Conservation (phyloP, 2,797 vertebrate species). For the Miopithecus talapoin region DNA sequence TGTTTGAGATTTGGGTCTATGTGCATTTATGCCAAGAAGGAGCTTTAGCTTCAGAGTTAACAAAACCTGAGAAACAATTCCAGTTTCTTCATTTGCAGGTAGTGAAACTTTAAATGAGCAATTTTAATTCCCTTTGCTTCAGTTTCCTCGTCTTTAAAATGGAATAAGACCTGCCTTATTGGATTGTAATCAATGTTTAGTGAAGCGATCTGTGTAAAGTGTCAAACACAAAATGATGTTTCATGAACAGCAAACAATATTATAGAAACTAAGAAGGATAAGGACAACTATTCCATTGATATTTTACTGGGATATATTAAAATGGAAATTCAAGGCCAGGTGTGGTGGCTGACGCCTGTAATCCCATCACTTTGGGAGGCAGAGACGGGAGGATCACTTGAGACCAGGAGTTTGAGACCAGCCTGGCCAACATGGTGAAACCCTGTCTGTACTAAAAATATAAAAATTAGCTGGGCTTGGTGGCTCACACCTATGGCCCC, state of each 20-base stretch:
- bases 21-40: background rate
- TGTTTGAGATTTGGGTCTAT: background rate
- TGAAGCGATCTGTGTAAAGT: slow-evolving; percentile 30
- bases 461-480: too few relatives aligned
- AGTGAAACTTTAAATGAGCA: background rate
- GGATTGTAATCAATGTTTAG: background rate
- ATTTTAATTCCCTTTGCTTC: background rate
- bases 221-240: slow-evolving; percentile 15
- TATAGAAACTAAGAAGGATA: slow-evolving; percentile 19
- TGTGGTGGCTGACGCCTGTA: too few relatives aligned
- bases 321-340: background rate
- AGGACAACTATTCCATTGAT: background rate
- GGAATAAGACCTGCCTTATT: background rate
- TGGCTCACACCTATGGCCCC: too few relatives aligned
- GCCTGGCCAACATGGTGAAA: too few relatives aligned
- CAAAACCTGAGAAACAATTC: background rate
- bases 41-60: background rate
- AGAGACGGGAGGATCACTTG: too few relatives aligned
- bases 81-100: background rate
- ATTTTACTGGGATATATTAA: slow-evolving; percentile 36
- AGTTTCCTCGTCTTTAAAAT: background rate
- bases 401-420: too few relatives aligned
- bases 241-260: slow-evolving; percentile 3
- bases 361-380: too few relatives aligned
- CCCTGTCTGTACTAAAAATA: too few relatives aligned